phyloP scores from a whole-genome alignment of 2,797 vertebrate species.

The Falco naumanni region DNA sequence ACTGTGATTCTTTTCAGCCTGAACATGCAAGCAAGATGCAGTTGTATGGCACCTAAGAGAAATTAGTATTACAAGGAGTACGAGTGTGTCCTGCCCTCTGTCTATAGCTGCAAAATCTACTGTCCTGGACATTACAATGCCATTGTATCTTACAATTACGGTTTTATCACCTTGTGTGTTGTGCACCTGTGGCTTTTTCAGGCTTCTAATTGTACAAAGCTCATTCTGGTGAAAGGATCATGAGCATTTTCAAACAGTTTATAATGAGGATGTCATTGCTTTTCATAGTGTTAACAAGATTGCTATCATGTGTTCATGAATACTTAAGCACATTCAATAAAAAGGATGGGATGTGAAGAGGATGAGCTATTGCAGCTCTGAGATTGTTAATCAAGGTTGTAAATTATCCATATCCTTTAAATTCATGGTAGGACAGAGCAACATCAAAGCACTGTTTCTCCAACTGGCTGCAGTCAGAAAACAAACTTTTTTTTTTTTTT shows the following conservation, averaged over 20 bases:
- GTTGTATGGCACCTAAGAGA: not conserved
- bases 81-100: not conserved
- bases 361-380: slow-evolving; percentile 55
- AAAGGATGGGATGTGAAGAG: slow-evolving; percentile 65
- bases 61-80: slow-evolving; percentile 11
- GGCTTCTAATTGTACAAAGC: slow-evolving; percentile 73
- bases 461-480: slow-evolving; percentile 27
- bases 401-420: slow-evolving; percentile 59
- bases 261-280: slow-evolving; percentile 75
- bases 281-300: slow-evolving; percentile 78
- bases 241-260: slow-evolving; percentile 75
- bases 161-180: slow-evolving; percentile 73
- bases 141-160: slow-evolving; percentile 58
- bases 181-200: slow-evolving; percentile 63
- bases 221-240: slow-evolving; percentile 77
- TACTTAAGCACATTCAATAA: slow-evolving; percentile 66
- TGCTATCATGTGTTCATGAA: slow-evolving; percentile 73
- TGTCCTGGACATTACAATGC: slow-evolving; percentile 23
- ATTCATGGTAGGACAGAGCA: not conserved
- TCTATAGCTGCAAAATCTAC: not conserved
- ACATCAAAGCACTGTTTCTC: slow-evolving; percentile 2
- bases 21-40: not conserved
- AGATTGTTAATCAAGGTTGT: slow-evolving; percentile 63
- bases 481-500: not conserved
- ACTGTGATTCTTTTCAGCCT: not conserved